phyloP scores from a whole-genome alignment of 2,797 vertebrate genomes.

The Gobio occitaniae region DNA sequence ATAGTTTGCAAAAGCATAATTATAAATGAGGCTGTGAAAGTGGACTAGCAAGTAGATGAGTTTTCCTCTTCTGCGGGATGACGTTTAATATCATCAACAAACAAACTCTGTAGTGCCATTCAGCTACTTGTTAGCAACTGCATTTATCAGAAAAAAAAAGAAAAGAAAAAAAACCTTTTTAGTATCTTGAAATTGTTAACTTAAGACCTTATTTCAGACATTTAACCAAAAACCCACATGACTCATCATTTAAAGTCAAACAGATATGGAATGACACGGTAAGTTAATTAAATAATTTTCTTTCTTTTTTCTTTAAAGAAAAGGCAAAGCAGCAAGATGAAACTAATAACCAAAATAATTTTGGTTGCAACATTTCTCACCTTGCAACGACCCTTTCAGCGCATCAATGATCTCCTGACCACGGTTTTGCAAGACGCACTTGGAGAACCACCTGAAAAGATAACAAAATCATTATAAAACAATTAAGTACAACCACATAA shows the following conservation, averaged over 20 bases:
- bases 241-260: not conserved
- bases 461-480: not conserved
- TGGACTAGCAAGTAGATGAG: not conserved
- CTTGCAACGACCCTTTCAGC: slow-evolving; percentile 87
- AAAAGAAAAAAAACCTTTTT: too few relatives aligned
- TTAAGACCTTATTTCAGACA: not conserved
- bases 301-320: too few relatives aligned
- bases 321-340: too few relatives aligned
- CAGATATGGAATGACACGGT: not conserved
- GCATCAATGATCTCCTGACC: slow-evolving; percentile 95
- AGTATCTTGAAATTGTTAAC: not conserved
- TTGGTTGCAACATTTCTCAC: slow-evolving; percentile 65
- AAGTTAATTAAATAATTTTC: too few relatives aligned
- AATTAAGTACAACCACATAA: not conserved
- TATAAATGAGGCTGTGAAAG: not conserved
- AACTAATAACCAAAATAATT: not conserved
- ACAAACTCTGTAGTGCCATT: not conserved
- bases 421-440: slow-evolving; percentile 88
- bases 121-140: too few relatives aligned
- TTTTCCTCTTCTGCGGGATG: not conserved
- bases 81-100: not conserved
- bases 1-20: too few relatives aligned
- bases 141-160: too few relatives aligned
- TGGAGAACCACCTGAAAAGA: slow-evolving; percentile 90
- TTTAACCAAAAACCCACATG: not conserved